Percentiles rank a stretch among this genome's conserved stretches.
Evolutionary conservation across 2,797 vertebrate genomes (phyloP).

Genomic region (Glossophaga mutica): DNA sequence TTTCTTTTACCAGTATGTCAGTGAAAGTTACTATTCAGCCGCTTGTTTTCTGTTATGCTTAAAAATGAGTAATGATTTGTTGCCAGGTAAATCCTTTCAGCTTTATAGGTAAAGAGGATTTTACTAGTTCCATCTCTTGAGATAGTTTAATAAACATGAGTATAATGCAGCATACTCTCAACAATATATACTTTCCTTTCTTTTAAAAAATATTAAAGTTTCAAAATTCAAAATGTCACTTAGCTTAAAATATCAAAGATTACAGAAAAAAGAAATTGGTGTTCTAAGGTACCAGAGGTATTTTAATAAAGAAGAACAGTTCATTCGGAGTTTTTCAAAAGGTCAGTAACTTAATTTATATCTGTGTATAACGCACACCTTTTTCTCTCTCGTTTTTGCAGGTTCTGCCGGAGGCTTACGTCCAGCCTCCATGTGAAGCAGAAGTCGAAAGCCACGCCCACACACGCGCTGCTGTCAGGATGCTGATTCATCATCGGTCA

Average conservation of each 20-base stretch:
- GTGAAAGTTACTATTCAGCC: not conserved
- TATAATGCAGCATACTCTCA: not conserved
- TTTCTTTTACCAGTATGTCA: not conserved
- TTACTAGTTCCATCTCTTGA: not conserved
- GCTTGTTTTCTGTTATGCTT: not conserved
- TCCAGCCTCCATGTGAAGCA: conserved; percentile 90
- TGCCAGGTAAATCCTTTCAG: not conserved
- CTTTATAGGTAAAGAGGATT: not conserved
- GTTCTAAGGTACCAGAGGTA: not conserved
- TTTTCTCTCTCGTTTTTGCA: conserved; percentile 79
- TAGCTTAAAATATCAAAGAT: not conserved
- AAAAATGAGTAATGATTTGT: not conserved
- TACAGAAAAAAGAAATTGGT: not conserved
- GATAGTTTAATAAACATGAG: not conserved
- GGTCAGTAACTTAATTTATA: not conserved
- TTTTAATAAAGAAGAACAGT: not conserved
- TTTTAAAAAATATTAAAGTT: not conserved
- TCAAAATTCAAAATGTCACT: not conserved
- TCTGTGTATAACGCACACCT: not conserved
- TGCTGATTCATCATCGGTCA: conserved; percentile 87
- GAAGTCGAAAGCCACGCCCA: conserved; percentile 85
- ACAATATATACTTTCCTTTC: not conserved
- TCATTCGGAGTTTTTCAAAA: not conserved
- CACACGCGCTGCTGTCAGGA: conserved; percentile 84
- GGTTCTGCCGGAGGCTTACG: conserved; percentile 91